Percentiles rank a stretch among this genome's conserved stretches.
Conservation (phyloP, 2,797 vertebrate species). For the Sarcophilus harrisii region DNA sequence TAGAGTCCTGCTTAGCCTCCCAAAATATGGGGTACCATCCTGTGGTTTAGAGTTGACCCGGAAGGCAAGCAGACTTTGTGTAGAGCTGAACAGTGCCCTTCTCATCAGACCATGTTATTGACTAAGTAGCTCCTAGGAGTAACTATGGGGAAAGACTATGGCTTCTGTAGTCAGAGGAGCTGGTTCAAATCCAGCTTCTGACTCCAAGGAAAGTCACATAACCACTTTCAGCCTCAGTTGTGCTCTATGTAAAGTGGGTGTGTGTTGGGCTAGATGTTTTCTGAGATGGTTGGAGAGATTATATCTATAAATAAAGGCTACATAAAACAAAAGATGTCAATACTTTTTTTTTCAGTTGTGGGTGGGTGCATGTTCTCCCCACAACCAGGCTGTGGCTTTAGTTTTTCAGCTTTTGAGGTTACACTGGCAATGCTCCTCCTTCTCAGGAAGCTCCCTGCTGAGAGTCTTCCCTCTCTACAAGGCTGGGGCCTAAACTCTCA, state of each 20-base stretch:
- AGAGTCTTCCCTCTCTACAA: background rate
- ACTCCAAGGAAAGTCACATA: background rate
- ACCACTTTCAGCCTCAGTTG: background rate
- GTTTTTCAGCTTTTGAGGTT: background rate
- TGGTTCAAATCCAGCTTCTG: background rate
- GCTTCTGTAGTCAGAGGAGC: background rate
- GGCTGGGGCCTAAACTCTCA: background rate
- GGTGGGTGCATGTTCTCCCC: background rate
- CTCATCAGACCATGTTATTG: background rate
- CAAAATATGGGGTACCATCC: background rate
- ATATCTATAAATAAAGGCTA: background rate
- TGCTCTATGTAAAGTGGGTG: background rate
- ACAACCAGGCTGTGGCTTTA: background rate
- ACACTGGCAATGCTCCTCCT: background rate
- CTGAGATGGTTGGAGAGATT: background rate
- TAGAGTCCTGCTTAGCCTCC: background rate
- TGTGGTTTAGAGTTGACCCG: background rate
- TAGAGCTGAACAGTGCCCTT: background rate
- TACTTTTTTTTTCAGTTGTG: background rate
- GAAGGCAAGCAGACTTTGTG: background rate
- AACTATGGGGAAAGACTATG: background rate
- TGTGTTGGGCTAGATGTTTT: background rate
- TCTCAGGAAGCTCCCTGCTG: background rate
- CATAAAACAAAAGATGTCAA: background rate
- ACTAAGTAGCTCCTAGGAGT: background rate